Base-by-base conservation (phyloP, 2,797 vertebrate species). In the Antrozous pallidus region DNA sequence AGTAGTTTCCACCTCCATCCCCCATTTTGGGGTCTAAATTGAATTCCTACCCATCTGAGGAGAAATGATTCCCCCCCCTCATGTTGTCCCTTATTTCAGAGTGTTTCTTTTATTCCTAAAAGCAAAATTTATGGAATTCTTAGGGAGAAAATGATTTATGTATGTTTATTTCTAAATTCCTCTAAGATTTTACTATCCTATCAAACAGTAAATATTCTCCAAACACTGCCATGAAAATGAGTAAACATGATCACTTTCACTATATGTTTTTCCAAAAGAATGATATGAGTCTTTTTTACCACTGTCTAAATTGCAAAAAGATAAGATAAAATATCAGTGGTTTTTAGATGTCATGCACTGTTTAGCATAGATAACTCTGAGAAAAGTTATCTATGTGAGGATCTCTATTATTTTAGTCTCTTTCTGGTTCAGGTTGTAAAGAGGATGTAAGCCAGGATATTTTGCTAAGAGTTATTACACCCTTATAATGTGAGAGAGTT, bases 121-220 rank as follows among this genome's bases (percentile, higher is more conserved):
- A 8, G 36, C n/a, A 91, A 88, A 84, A 87, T 17, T 83, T 81
- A 71, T 79, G 11, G 71, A 93, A 93, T 89, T 91, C 36, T 75
- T 82, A 95, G 36, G 79, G 22, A 87, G 8, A 83, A 94, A 88
- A 88, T 88, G 7, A 45, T 81, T 83, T 49, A 61, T 77, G 26
- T 65, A 24, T 89, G 70, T 69, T 31, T 75, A 69, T 85, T 93
- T 12, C 16, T 81, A 82, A 94, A 88, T 49, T 84, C 16, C 24
- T 63, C 17, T 77, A 94, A 88, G 38, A 88, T 88, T 94, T 92
- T 79, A 70, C 45, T 77, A 69, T 83, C 26, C 88, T 85, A 84
- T n/a, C 71, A 85, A 40, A 63, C 26, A 77, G 83, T 79, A 96
- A 73, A 87, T 63, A 81, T 36, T 86, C 33, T 82, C 9, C 1